Base-by-base conservation (phyloP, 2,888 invertebrate species). In the Hololepta plana region DNA sequence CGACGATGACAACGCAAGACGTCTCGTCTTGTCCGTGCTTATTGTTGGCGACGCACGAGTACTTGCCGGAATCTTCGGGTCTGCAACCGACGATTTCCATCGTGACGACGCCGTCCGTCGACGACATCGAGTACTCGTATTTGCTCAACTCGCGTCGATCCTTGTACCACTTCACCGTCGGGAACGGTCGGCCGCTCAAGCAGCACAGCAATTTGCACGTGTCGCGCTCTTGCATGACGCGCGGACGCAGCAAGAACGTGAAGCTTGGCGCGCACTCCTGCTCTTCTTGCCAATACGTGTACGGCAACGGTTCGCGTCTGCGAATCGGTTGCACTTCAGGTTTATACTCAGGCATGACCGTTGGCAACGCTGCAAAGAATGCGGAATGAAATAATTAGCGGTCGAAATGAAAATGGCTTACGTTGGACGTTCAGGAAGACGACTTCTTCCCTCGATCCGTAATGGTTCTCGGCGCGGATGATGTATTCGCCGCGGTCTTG, bases 141-240 rank as follows among this genome's bases (percentile, higher is more conserved):
- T 81, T 84, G 30, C 75, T 80, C 14, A 99, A 62, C 55, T 95
- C 95, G 24, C 75, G 71, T 36, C 77, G 81, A 49, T 96, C 93
- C 59, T 95, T 96, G 64, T 53, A 80, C 80, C 80, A 80, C 53
- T 77, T 79, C 35, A 95, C 93, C 15, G 82, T 81, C 10, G 98
- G 95, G 43, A 77, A 69, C 32, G 98, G 98, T 50, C 84, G 85
- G 35, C 95, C 95, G 44, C 82, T 82, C 33, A 98, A 69, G 47
- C 96, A 93, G 58, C 95, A 95, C 23, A 96, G 72, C 37, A 99
- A 69, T 62, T 99, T 99, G 66, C 96, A 96, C 31, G 90, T 90
- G 51, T 87, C 82, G 37, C 91, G 76, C 45, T 69, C 55, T 62
- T 98, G 98, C 73, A 99, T 96, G 43, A 96, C 85, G 52, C 98